phyloP scores from a whole-genome alignment of 2,113 vertebrate species.

The Sclerurus mexicanus region DNA sequence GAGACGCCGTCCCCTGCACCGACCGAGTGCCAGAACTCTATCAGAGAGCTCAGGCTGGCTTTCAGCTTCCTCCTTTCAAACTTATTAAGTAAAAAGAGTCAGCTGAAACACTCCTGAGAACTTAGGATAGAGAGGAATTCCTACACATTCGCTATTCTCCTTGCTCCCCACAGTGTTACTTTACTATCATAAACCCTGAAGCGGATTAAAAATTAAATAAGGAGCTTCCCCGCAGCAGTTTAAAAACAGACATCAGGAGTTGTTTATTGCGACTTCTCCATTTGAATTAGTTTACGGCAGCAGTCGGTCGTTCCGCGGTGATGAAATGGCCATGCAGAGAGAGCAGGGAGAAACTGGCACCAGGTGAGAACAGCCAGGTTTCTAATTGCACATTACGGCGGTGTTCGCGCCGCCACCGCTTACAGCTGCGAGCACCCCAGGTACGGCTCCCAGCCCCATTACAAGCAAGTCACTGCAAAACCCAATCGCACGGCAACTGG shows the following conservation, averaged over 20 bases:
- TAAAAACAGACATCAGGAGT: not conserved
- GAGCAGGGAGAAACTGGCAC: not conserved
- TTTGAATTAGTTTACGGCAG: not conserved
- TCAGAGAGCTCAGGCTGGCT: not conserved
- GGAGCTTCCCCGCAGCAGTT: not conserved
- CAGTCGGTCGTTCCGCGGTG: not conserved
- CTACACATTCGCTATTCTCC: not conserved
- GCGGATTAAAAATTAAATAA: not conserved
- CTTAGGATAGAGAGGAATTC: not conserved
- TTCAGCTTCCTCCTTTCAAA: not conserved
- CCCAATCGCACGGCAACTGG: not conserved
- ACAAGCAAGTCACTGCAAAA: not conserved
- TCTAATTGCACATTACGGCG: not conserved
- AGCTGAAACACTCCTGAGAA: not conserved
- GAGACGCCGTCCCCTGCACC: not conserved
- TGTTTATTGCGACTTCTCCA: not conserved
- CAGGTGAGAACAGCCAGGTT: slow-evolving; percentile 19
- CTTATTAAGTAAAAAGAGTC: not conserved
- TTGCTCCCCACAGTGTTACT: not conserved
- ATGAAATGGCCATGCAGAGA: not conserved
- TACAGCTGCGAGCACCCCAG: not conserved
- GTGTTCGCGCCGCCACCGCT: not conserved
- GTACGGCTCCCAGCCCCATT: not conserved
- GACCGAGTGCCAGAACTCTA: not conserved
- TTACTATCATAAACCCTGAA: not conserved